Conservation (phyloP, 2,113 vertebrate genomes). For the Etheostoma cragini region DNA sequence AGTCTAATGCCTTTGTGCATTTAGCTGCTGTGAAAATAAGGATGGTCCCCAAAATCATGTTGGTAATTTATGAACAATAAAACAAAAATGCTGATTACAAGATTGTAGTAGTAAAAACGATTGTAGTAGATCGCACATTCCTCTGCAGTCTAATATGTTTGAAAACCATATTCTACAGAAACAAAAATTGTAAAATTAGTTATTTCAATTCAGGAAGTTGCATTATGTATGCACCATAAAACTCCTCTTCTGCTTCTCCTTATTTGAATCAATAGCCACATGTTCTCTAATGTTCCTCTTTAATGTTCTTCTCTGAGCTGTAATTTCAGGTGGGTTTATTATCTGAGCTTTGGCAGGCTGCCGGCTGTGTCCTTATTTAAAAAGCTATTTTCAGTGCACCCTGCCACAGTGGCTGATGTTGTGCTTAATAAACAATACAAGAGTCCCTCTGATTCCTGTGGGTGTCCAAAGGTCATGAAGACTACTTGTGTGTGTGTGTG, state of each 20-base stretch:
- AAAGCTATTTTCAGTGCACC: slow-evolving; percentile 62
- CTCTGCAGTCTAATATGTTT: slow-evolving; percentile 27
- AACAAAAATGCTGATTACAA: slow-evolving; percentile 48
- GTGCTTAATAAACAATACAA: slow-evolving; percentile 58
- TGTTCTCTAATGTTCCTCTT: slow-evolving; percentile 55
- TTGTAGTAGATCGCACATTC: slow-evolving; percentile 32
- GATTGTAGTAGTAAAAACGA: slow-evolving; percentile 1
- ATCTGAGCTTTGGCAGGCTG: slow-evolving; percentile 49
- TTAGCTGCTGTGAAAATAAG: slow-evolving; percentile 22
- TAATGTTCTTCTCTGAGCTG: slow-evolving; percentile 63
- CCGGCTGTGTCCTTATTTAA: slow-evolving; percentile 54
- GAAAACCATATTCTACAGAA: slow-evolving; percentile 9
- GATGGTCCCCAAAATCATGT: background rate
- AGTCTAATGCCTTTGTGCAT: slow-evolving; percentile 26
- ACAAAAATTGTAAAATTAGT: slow-evolving; percentile 47
- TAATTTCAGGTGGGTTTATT: slow-evolving; percentile 69
- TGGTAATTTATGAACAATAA: slow-evolving; percentile 22
- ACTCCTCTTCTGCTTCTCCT: background rate
- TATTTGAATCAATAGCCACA: slow-evolving; percentile 55
- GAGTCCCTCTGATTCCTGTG: slow-evolving; percentile 41
- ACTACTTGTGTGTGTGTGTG: slow-evolving; percentile 43
- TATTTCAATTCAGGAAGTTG: slow-evolving; percentile 44
- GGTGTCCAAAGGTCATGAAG: slow-evolving; percentile 61
- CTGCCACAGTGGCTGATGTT: slow-evolving; percentile 43
- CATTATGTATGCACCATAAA: slow-evolving; percentile 39